Conservation (phyloP, 2,888 invertebrate genomes). For the Drosophila borborema region DNA sequence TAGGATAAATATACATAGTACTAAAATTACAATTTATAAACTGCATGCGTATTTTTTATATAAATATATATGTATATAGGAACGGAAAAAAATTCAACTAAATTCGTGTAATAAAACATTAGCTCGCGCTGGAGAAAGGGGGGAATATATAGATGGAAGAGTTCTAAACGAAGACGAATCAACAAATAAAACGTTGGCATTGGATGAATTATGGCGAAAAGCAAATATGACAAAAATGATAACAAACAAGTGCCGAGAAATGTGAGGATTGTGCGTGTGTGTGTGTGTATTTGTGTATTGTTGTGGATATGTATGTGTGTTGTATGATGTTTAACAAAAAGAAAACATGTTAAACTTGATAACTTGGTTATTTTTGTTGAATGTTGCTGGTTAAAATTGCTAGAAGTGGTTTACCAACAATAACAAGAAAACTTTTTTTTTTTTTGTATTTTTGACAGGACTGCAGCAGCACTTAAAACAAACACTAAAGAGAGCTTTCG, state of each 20-base stretch:
- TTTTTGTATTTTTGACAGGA: constrained; percentile 34
- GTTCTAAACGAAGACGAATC: constrained; percentile 51
- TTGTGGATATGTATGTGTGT: constrained; percentile 23
- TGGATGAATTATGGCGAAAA: constrained; percentile 37
- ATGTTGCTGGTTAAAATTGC: constrained; percentile 39
- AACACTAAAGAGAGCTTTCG: constrained; percentile 54
- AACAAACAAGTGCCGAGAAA: constrained; percentile 45
- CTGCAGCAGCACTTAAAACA: constrained; percentile 49
- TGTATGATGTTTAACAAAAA: constrained; percentile 35
- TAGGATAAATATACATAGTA: constrained; percentile 70
- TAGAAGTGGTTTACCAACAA: constrained; percentile 48
- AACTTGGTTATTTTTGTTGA: constrained; percentile 31
- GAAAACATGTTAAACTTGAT: constrained; percentile 26
- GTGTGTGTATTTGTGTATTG: constrained; percentile 17
- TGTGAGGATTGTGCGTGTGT: constrained; percentile 8
- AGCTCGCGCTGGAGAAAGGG: constrained; percentile 64
- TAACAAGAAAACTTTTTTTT: constrained; percentile 43
- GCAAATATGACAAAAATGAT: constrained; percentile 50
- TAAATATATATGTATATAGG: constrained; percentile 32
- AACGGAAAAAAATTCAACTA: constrained; percentile 44
- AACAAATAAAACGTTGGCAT: constrained; percentile 49
- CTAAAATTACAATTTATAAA: constrained; percentile 78
- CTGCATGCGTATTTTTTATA: constrained; percentile 81
- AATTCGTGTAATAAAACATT: constrained; percentile 70
- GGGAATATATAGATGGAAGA: constrained; percentile 2